Percentiles rank a stretch among this genome's conserved stretches.
Conservation (phyloP, 2,797 vertebrate species). For the Triplophysa bombifrons region DNA sequence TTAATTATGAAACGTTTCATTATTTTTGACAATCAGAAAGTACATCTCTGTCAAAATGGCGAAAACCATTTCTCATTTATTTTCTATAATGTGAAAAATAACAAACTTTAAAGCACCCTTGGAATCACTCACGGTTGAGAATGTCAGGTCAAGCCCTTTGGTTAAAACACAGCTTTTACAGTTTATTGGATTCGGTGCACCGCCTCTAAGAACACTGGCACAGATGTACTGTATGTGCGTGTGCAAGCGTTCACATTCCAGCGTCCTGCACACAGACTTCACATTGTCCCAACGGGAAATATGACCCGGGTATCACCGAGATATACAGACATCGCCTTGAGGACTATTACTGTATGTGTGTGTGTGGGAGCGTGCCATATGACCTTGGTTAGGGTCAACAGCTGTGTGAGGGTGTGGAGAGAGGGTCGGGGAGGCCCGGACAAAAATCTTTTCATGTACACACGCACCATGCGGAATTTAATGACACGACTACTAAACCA, state of each 20-base stretch:
- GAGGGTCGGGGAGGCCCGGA: constrained; percentile 66
- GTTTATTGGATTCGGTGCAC: constrained; percentile 56
- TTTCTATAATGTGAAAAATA: not conserved
- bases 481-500: constrained; percentile 14
- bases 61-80: not conserved
- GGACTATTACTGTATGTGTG: constrained; percentile 53
- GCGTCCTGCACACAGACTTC: constrained; percentile 70
- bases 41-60: too few relatives aligned
- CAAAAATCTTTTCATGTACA: constrained; percentile 57
- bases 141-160: constrained; percentile 27
- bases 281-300: constrained; percentile 80
- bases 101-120: not conserved
- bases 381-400: constrained; percentile 76
- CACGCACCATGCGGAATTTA: constrained; percentile 17
- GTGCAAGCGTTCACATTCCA: constrained; percentile 66
- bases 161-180: constrained; percentile 52
- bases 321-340: constrained; percentile 69
- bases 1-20: not conserved
- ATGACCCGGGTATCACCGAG: constrained; percentile 67
- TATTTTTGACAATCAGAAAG: not conserved
- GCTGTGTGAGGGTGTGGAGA: constrained; percentile 73
- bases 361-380: constrained; percentile 62
- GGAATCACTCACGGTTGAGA: constrained; percentile 1
- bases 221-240: constrained; percentile 39
- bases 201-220: constrained; percentile 45